Conservation (phyloP, 2,797 vertebrate genomes). For the Halcyon smyrnensis region DNA sequence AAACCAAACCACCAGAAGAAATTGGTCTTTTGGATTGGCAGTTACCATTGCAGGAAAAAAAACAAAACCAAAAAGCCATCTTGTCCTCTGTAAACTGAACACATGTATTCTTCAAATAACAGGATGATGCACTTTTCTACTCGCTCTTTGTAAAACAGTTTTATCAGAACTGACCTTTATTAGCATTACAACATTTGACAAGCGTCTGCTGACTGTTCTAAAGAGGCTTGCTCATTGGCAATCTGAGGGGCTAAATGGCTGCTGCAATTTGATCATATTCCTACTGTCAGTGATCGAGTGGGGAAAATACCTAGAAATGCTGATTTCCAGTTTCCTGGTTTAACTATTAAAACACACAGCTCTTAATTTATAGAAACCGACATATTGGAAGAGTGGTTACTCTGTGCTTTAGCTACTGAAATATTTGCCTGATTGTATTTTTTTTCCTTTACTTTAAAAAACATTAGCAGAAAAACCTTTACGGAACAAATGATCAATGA, state of each 20-base stretch:
- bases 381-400: not conserved
- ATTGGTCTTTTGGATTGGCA: not conserved
- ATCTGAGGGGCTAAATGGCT: not conserved
- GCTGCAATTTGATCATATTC: not conserved
- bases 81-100: not conserved
- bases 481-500: constrained; percentile 58
- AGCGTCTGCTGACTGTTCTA: not conserved
- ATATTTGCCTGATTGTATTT: not conserved
- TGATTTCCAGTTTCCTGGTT: not conserved
- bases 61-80: not conserved
- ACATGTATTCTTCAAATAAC: not conserved
- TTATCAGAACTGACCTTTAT: not conserved
- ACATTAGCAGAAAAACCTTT: constrained; percentile 44
- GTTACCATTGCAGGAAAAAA: not conserved
- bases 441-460: not conserved
- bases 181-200: not conserved
- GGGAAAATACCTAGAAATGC: not conserved
- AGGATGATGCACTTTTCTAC: not conserved
- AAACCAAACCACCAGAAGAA: not conserved
- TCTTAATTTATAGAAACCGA: not conserved
- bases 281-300: not conserved
- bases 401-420: not conserved
- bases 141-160: not conserved
- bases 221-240: not conserved
- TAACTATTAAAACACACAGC: not conserved